Percentiles rank a stretch among this genome's conserved stretches.
phyloP scores from a whole-genome alignment of 2,888 invertebrate genomes.

The Camponotus fellah region DNA sequence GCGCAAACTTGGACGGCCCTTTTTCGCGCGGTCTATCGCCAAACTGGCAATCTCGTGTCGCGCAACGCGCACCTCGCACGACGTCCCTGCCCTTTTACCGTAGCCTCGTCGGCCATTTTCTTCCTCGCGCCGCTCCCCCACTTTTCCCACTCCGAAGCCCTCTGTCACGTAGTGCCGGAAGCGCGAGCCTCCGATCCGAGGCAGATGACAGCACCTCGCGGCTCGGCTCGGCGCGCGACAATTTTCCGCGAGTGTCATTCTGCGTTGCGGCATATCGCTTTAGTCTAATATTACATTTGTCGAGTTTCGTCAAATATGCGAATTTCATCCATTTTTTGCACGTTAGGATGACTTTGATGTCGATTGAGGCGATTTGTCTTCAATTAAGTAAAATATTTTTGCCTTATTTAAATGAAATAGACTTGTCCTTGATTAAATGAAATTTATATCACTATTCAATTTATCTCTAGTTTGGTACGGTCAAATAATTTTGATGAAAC shows the following conservation, averaged over 20 bases:
- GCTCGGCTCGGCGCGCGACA: background rate
- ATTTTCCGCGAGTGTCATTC: background rate
- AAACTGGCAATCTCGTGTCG: slow-evolving; percentile 74
- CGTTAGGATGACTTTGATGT: background rate
- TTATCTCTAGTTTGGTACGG: background rate
- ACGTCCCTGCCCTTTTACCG: slow-evolving; percentile 85
- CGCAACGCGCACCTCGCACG: slow-evolving; percentile 80
- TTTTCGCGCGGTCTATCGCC: slow-evolving; percentile 64
- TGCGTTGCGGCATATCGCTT: too few species aligned
- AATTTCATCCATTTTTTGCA: background rate
- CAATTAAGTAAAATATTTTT: background rate
- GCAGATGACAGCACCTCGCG: slow-evolving; percentile 56
- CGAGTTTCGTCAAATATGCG: background rate
- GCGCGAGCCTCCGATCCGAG: slow-evolving; percentile 35
- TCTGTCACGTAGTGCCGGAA: slow-evolving; percentile 53
- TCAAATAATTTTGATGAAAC: background rate
- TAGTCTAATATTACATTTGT: too few species aligned
- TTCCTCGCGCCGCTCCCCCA: slow-evolving; percentile 81
- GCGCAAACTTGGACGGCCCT: slow-evolving; percentile 49
- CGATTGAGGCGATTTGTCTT: background rate
- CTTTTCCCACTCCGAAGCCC: slow-evolving; percentile 49
- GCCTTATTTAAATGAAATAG: background rate
- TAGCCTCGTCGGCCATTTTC: slow-evolving; percentile 85
- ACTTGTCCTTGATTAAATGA: background rate
- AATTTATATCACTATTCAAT: background rate